phyloP scores from a whole-genome alignment of 2,888 invertebrate genomes.

The Cremastinae sp. region DNA sequence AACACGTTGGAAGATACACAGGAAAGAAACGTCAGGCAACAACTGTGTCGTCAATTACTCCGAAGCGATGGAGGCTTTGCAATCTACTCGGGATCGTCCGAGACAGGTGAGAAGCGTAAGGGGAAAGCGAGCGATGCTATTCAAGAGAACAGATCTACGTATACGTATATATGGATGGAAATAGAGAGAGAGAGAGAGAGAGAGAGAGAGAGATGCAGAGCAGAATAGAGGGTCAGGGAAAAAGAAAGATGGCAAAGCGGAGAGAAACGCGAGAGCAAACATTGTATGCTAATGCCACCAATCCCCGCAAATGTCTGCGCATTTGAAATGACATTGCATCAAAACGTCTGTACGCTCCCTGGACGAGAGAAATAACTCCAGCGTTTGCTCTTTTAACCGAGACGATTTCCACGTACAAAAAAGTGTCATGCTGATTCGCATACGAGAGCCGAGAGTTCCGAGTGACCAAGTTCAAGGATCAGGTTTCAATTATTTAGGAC shows the following conservation, averaged over 20 bases:
- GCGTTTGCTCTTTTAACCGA: background rate
- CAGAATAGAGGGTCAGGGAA: background rate
- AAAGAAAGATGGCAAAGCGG: slow-evolving; percentile 1
- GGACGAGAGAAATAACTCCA: background rate
- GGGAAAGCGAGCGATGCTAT: background rate
- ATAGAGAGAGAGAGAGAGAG: background rate
- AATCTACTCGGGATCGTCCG: background rate
- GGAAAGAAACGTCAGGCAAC: slow-evolving; percentile 6
- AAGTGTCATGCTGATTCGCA: no score
- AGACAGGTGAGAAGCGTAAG: slow-evolving; percentile 26
- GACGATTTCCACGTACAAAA: slow-evolving; percentile 2
- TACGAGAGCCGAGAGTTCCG: background rate
- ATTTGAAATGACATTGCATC: slow-evolving; percentile 5
- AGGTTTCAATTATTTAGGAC: background rate
- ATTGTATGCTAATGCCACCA: slow-evolving; percentile 46
- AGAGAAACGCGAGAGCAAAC: slow-evolving; percentile 11
- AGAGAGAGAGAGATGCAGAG: background rate
- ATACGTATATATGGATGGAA: no score
- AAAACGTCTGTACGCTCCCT: background rate
- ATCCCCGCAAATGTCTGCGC: slow-evolving; percentile 25
- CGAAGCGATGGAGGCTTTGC: slow-evolving; percentile 5
- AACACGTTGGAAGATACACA: background rate
- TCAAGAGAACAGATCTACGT: no score
- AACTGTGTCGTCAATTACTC: slow-evolving; percentile 23
- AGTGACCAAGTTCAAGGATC: slow-evolving; percentile 20